Conservation (phyloP, 1,140 invertebrate species). For the Procambarus clarkii region DNA sequence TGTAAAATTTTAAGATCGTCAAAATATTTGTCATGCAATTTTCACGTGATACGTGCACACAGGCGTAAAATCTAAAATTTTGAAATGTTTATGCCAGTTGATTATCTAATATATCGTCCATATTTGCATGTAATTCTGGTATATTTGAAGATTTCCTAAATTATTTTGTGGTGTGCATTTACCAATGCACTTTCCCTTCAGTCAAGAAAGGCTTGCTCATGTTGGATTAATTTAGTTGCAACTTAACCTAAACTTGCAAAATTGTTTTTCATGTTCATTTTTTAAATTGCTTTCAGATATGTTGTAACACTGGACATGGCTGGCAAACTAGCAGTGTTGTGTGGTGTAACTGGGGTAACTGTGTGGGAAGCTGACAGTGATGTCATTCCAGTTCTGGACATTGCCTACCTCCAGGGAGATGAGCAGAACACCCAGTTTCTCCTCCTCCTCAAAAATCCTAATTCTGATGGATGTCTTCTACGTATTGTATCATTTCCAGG, state of each 20-base stretch:
- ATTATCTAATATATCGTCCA: no score
- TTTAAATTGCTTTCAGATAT: constrained; percentile 31
- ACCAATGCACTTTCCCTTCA: not conserved
- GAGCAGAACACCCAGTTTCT: constrained; percentile 34
- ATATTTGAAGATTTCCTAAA: not conserved
- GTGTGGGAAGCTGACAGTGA: not conserved
- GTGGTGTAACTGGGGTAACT: constrained; percentile 45
- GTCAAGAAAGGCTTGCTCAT: not conserved
- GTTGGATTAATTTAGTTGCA: not conserved
- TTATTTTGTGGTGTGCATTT: not conserved
- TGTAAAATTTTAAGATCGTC: no score
- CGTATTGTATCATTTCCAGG: constrained; percentile 58
- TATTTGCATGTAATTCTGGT: no score
- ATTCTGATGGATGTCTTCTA: constrained; percentile 25
- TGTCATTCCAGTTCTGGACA: constrained; percentile 20
- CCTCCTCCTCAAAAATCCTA: constrained; percentile 21
- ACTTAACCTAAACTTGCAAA: not conserved
- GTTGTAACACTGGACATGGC: constrained; percentile 24
- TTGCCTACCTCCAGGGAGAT: constrained; percentile 33
- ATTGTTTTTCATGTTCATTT: not conserved
- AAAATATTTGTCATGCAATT: no score
- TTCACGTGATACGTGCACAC: no score
- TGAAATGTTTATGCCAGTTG: no score
- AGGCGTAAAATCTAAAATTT: no score
- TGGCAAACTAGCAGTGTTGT: constrained; percentile 33